Percentiles rank a stretch among this genome's conserved stretches.
phyloP scores from a whole-genome alignment of 2,797 vertebrate species.

The Hafferia zeledoni region DNA sequence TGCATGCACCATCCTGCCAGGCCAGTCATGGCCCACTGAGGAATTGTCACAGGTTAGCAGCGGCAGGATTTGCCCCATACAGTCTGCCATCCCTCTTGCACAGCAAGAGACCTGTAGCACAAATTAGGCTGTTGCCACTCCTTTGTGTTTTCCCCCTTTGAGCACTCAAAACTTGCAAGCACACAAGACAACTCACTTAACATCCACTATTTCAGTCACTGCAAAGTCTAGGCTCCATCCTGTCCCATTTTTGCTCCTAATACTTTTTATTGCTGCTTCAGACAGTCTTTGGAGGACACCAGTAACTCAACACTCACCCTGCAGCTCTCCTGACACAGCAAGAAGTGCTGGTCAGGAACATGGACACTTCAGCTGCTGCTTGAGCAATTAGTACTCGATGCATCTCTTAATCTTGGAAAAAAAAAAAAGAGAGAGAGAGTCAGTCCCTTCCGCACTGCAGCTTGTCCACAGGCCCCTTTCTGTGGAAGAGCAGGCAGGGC shows the following conservation, averaged over 20 bases:
- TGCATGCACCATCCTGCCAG: not conserved
- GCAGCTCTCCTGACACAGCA: not conserved
- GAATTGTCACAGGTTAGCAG: not conserved
- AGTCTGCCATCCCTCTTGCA: not conserved
- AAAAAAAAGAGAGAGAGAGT: not conserved
- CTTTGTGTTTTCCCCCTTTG: not conserved
- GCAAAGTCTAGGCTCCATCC: not conserved
- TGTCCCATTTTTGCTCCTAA: not conserved
- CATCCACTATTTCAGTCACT: not conserved
- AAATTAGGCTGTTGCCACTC: not conserved
- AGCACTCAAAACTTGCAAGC: not conserved
- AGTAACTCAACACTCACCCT: not conserved
- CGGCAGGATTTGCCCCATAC: not conserved
- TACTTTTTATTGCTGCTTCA: not conserved
- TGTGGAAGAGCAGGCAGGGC: not conserved
- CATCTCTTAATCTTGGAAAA: not conserved
- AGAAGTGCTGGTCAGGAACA: not conserved
- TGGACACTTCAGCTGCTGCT: fast-evolving
- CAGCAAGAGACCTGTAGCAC: not conserved
- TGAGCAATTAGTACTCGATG: not conserved
- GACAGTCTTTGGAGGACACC: not conserved
- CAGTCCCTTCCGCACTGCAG: not conserved
- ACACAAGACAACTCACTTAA: not conserved
- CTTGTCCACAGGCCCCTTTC: not conserved
- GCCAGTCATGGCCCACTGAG: not conserved